phyloP scores from a whole-genome alignment of 2,888 invertebrate species.

The Heteropelma amictum region DNA sequence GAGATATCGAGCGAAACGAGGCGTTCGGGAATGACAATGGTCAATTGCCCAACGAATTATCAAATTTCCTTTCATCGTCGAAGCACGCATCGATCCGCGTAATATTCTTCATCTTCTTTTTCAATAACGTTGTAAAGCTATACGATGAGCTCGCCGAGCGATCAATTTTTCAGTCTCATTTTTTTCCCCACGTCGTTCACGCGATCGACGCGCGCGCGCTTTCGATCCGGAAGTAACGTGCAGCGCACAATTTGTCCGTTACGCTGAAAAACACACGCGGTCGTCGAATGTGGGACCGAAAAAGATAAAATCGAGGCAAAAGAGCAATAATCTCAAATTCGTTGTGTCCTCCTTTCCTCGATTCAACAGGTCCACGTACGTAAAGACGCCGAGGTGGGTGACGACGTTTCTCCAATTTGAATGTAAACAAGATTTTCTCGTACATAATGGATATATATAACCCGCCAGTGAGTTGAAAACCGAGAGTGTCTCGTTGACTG shows the following conservation, averaged over 20 bases:
- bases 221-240: constrained; percentile 68
- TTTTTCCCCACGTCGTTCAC: constrained; percentile 23
- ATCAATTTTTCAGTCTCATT: too few species aligned
- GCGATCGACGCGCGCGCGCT: constrained; percentile 52
- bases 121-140: too few species aligned
- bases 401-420: constrained; percentile 49
- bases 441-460: too few species aligned
- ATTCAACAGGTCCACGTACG: constrained; percentile 6
- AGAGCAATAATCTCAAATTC: constrained; percentile 27
- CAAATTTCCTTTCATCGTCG: too few species aligned
- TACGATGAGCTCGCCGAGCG: too few species aligned
- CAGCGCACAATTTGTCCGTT: constrained; percentile 64
- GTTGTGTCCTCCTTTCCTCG: constrained; percentile 5
- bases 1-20: not conserved
- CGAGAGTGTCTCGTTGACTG: not conserved
- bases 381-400: not conserved
- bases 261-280: constrained; percentile 45
- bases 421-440: constrained; percentile 28
- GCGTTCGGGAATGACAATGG: too few species aligned
- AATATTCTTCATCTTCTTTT: too few species aligned
- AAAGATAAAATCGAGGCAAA: not conserved
- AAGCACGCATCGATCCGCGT: too few species aligned
- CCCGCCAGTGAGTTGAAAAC: too few species aligned
- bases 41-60: too few species aligned
- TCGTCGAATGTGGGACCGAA: not conserved